Evolutionary conservation across 2,797 vertebrate species (phyloP).

Genomic region (Sebastes itinus): DNA sequence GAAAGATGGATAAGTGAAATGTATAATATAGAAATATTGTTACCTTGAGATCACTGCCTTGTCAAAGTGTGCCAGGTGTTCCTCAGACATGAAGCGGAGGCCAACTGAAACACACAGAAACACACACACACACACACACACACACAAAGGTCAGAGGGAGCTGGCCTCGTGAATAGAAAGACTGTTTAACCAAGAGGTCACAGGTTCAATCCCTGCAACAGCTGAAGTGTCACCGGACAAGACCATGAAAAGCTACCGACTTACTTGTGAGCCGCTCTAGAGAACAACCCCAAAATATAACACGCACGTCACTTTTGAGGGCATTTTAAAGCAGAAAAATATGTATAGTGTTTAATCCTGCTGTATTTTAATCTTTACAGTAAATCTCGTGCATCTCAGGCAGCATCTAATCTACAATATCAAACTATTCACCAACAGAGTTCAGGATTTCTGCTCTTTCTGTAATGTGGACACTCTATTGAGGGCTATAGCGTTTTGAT

Average conservation of each 20-base stretch:
- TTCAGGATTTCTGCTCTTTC: neutral
- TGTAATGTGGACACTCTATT: neutral
- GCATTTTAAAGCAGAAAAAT: neutral
- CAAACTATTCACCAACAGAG: neutral
- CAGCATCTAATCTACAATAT: neutral
- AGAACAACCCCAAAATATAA: neutral
- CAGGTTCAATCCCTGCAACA: constrained; percentile 50
- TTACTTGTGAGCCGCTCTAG: constrained; percentile 11
- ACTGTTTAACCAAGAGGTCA: constrained; percentile 62
- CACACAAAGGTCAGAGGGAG: constrained; percentile 27
- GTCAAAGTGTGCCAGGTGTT: constrained; percentile 18
- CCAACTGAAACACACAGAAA: constrained; percentile 53
- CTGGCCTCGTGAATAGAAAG: constrained; percentile 35
- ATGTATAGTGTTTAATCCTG: neutral
- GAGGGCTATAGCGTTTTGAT: constrained; percentile 9
- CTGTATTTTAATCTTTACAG: neutral
- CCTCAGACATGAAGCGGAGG: constrained; percentile 7
- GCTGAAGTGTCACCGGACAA: constrained; percentile 48
- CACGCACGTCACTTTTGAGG: neutral
- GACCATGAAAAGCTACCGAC: constrained; percentile 17
- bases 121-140: constrained; percentile 2
- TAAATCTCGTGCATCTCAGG: neutral
- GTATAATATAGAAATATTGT: constrained; percentile 2
- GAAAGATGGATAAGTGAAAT: neutral
- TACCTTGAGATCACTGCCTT: constrained; percentile 49